These are phyloP conservation scores for Upupa epops DNA, from an alignment of 2,113 vertebrate genomes.

Conservation along the genomic window DNA sequence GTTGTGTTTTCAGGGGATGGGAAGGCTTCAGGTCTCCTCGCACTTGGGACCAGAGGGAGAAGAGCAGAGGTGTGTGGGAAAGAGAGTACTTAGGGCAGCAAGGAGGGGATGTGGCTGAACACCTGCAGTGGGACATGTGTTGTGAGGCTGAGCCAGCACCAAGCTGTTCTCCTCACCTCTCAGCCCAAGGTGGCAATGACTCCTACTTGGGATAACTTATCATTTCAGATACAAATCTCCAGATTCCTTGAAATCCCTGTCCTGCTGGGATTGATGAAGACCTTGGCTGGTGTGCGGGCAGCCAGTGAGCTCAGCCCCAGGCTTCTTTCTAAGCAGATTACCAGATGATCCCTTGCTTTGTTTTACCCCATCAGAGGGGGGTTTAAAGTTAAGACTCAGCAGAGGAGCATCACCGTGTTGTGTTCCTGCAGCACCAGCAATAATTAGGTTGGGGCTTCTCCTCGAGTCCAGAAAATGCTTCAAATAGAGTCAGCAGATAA, in stretches of 20 bases:
- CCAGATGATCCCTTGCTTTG: background rate
- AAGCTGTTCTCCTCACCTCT: background rate
- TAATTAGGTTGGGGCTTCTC: background rate
- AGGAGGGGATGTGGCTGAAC: background rate
- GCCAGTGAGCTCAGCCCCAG: background rate
- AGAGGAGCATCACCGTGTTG: background rate
- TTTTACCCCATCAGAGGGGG: background rate
- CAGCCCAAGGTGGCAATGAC: background rate
- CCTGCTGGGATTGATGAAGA: background rate
- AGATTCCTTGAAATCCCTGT: background rate
- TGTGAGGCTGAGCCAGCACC: background rate
- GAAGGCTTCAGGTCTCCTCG: background rate
- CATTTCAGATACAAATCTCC: background rate
- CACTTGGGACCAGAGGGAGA: background rate
- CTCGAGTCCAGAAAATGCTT: background rate
- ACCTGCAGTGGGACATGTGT: background rate
- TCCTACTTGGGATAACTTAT: background rate
- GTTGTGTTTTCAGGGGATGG: background rate
- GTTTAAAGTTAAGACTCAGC: background rate
- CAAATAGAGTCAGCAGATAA: background rate
- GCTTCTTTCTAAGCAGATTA: background rate
- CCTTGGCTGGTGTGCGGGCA: background rate
- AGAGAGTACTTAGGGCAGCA: background rate
- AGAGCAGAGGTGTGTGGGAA: rapidly evolving
- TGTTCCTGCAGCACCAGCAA: background rate